Conservation (phyloP, 2,113 vertebrate species). For the Merops nubicus region DNA sequence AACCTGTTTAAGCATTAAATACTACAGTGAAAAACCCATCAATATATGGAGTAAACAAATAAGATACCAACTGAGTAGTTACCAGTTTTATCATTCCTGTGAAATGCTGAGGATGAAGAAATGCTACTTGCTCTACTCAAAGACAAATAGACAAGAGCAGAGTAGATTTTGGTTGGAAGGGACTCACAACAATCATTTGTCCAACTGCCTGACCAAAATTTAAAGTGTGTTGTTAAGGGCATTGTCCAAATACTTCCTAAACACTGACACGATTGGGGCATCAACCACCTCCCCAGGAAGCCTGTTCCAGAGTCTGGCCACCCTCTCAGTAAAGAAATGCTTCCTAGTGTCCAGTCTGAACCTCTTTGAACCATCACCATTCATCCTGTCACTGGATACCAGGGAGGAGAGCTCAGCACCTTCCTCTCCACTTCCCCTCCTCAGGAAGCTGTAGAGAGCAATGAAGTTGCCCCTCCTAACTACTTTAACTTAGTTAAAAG, state of each 20-base stretch:
- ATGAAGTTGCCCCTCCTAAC: not conserved
- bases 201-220: not conserved
- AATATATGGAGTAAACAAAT: not conserved
- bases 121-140: not conserved
- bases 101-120: not conserved
- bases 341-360: not conserved
- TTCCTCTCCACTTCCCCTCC: not conserved
- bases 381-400: not conserved
- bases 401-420: not conserved
- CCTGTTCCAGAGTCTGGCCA: not conserved
- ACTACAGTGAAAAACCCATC: not conserved
- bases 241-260: not conserved
- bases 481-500: not conserved
- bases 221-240: not conserved
- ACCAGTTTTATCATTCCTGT: not conserved
- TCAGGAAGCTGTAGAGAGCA: not conserved
- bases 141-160: not conserved
- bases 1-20: not conserved
- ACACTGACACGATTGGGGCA: not conserved
- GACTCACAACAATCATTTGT: not conserved
- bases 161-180: not conserved
- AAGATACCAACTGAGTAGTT: not conserved
- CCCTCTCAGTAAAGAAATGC: not conserved
- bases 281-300: not conserved
- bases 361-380: not conserved